Evolutionary conservation across 64 coral and sea anemone species (phyloP), one percentile per base, ranked within the genome.

Genomic region (Montipora foliosa): DNA sequence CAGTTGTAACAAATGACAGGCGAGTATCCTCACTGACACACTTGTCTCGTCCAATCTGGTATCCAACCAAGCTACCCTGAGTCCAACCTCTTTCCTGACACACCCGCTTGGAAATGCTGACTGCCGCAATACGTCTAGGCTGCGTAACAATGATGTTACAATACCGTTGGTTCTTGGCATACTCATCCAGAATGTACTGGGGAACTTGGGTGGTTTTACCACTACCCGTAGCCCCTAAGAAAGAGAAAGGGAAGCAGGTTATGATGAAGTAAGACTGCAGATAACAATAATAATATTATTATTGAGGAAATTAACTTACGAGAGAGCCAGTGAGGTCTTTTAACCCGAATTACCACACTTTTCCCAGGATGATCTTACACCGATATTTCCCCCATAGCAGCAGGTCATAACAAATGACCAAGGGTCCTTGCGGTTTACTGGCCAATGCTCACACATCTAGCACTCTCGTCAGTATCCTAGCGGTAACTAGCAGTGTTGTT

Each of bases 151-250:
- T 69, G 67, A 99, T 81, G 72, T 99, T 99, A 76, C 98, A 99
- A 73, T 99, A 99, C 68, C 98, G 71, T 46, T 89, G 94, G 21
- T 96, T 58, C 73, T 99, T 95, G 22, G 92, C 94, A 92, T 99
- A 99, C 46, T 99, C 88, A 53, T 99, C 98, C 20, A 99, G 74
- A 15, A 99, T 92, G 55, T 99, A 99, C 19, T 99, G 98, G 11
- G 98, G 98, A 2, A 99, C 98, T 19, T 99, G 98, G 13, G 98
- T 99, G 13, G 98, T 99, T 75, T 99, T 99, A 2, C 98, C 98
- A 44, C 95, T 96, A 5, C 98, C 98, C 75, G 98, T 99, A 68
- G 98, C 87, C n/a, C 98, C 98, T 99, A 74, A 47, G 70, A 44
- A 60, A 90, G 11, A 10, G 11, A 44, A 62, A 82, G 44, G 46